Evolutionary conservation across 2,113 vertebrate species (phyloP), one percentile per base, ranked within the genome.

Genomic region (Calypte anna): DNA sequence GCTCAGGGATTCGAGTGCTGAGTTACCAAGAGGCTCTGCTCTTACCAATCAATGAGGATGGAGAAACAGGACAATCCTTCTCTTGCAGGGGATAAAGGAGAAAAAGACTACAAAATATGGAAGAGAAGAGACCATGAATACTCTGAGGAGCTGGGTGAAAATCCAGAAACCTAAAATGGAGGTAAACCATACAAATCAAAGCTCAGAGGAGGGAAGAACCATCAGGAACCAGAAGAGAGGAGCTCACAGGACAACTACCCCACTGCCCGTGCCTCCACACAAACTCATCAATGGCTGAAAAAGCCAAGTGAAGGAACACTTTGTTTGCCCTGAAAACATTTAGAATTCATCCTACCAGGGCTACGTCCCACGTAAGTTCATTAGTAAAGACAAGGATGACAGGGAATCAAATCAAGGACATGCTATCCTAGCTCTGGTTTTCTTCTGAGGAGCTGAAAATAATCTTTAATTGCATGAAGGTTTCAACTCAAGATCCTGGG

Each of bases 311-410:
- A 76, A 86, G n/a, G 17, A 58, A 76, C 74, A 61, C 51, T 63
- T 80, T 23, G 16, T 72, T 72, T 87, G 68, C 30, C 40, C 62
- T 44, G 44, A 72, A 86, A 94, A 72, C 44, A 36, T 84, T 72
- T 68, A 36, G 19, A 90, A 91, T 72, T 64, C 58, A 24, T 22
- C 11, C 30, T 75, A 27, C 20, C 27, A 3, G 54, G 86, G 36
- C 58, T 54, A 62, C 20, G 50, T 76, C 51, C 54, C 53, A 20
- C 3, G 1, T 23, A 91, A 96, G 58, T 69, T 38, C 6, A 1
- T 72, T 78, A 90, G 58, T 62, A 86, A 74, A 96, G 73, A 86
- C 62, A 93, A 92, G 85, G 79, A 93, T 64, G 91, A 86, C 88
- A 86, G 10, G 2, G 0, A 97, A 95, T 94, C 90, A 70, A 93